Evolutionary conservation across 2,113 vertebrate species (phyloP).

Genomic region (Corvus hawaiiensis): DNA sequence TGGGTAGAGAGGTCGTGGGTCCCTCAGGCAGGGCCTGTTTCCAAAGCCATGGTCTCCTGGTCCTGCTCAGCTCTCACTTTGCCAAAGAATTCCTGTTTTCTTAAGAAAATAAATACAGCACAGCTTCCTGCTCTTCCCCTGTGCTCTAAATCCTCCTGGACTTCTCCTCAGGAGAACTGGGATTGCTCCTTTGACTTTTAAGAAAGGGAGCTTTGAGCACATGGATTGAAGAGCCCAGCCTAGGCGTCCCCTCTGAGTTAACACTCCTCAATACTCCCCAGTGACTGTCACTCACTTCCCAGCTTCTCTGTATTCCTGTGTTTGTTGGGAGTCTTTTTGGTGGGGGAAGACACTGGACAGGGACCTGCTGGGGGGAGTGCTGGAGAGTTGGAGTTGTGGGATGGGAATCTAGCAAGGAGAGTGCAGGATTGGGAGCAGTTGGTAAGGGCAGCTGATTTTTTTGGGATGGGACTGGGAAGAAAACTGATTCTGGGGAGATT

Average conservation of each 20-base stretch:
- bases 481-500: not conserved
- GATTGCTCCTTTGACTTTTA: not conserved
- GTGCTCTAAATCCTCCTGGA: not conserved
- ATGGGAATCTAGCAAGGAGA: not conserved
- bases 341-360: not conserved
- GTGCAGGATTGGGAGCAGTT: not conserved
- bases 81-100: not conserved
- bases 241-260: not conserved
- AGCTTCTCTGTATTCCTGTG: not conserved
- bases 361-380: not conserved
- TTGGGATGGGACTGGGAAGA: not conserved
- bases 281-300: not conserved
- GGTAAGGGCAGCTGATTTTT: not conserved
- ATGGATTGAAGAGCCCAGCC: not conserved
- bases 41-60: not conserved
- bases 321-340: not conserved
- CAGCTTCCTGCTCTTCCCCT: not conserved
- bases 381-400: not conserved
- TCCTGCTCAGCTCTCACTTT: not conserved
- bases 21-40: not conserved
- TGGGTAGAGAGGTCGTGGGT: not conserved
- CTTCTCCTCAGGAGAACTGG: not conserved
- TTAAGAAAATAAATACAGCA: not conserved
- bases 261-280: not conserved
- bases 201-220: not conserved